Percentiles rank a stretch among this genome's conserved stretches.
These are phyloP conservation scores for Drosophila ohnishii DNA, from an alignment of 1,140 invertebrate species.

Conservation along the genomic window DNA sequence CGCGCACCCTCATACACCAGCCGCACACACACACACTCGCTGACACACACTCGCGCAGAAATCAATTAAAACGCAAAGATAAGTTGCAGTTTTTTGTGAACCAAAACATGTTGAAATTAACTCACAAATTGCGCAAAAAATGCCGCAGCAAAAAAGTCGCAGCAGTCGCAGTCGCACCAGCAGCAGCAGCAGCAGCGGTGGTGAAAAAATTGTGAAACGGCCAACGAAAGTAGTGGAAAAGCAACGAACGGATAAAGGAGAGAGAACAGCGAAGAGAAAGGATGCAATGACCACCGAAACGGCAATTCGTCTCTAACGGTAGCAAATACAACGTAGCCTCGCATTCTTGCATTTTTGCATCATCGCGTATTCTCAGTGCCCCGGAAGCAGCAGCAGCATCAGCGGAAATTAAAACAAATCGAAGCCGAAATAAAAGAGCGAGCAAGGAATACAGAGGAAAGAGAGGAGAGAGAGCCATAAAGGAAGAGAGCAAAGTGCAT, in stretches of 20 bases:
- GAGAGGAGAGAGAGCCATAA: slow-evolving; percentile 13
- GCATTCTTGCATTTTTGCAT: slow-evolving; percentile 36
- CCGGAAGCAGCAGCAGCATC: slow-evolving; percentile 61
- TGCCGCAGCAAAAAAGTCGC: slow-evolving; percentile 57
- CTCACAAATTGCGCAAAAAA: slow-evolving; percentile 78
- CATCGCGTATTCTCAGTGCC: slow-evolving; percentile 31
- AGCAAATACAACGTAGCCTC: slow-evolving; percentile 34
- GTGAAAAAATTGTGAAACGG: slow-evolving; percentile 69
- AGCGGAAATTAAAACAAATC: slow-evolving; percentile 72
- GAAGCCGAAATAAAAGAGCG: slow-evolving; percentile 46
- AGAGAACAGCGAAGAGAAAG: slow-evolving; percentile 38
- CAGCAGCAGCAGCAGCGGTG: slow-evolving; percentile 27
- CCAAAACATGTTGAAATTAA: slow-evolving; percentile 56
- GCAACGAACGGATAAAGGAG: slow-evolving; percentile 27
- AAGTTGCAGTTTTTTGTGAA: slow-evolving; percentile 29
- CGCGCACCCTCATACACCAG: slow-evolving; percentile 20
- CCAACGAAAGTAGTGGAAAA: slow-evolving; percentile 48
- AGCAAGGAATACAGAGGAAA: slow-evolving; percentile 8
- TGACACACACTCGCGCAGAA: slow-evolving; percentile 68
- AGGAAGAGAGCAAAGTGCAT: slow-evolving; percentile 28
- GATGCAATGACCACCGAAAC: slow-evolving; percentile 75
- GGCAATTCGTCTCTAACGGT: slow-evolving; percentile 68
- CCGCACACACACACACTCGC: slow-evolving; percentile 25
- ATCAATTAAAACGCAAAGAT: slow-evolving; percentile 64
- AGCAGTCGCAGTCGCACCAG: slow-evolving; percentile 10